Base-by-base conservation (phyloP, 2,888 invertebrate genomes). In the Baccha elongata region DNA sequence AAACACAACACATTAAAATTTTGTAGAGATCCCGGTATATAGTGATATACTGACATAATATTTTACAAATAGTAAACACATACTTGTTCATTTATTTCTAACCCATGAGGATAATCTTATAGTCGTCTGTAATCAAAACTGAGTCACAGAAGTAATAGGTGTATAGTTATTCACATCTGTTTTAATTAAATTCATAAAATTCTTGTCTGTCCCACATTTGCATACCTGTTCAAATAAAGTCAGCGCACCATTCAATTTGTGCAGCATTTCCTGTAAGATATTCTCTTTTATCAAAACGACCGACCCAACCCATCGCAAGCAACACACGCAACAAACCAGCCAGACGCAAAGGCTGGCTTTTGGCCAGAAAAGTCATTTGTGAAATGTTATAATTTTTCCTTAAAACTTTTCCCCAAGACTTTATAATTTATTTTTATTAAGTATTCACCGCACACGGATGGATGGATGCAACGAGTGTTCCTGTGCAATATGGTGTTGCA, bases 351-450 rank as follows among this genome's bases (percentile, higher is more conserved):
- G 68, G 55, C 76, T 83, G 83, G 83, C 83, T 68, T 40, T 35
- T 19, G 72, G 83, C 83, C 83, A 83, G 68, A 83, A 83, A 83
- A 78, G 83, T 68, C 72, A 83, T 83, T 83, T 83, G 78, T 68
- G 50, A 53, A 68, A 83, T 73, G 76, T 83, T 83, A 72, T 72
- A 78, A 83, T 78, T 83, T n/a, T 73, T 73, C 55, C 53, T 65
- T 13, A 69, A 65, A 44, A 1, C n/a, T 15, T 52, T 50, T 65
- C 69, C 37, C 32, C 46, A 21, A 58, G 11, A 37, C 53, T 62
- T 17, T 40, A 83, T 83, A 83, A 83, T 78, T 83, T 83, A 76
- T 76, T 76, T 76, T 55, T 26, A 46, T 46, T 55, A 60, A 67
- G 60, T 55, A 32, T 8, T 7, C 29, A 8, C 26, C 8, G 32